Evolutionary conservation across 2,797 vertebrate species (phyloP).

Genomic region (Crax fasciolata): DNA sequence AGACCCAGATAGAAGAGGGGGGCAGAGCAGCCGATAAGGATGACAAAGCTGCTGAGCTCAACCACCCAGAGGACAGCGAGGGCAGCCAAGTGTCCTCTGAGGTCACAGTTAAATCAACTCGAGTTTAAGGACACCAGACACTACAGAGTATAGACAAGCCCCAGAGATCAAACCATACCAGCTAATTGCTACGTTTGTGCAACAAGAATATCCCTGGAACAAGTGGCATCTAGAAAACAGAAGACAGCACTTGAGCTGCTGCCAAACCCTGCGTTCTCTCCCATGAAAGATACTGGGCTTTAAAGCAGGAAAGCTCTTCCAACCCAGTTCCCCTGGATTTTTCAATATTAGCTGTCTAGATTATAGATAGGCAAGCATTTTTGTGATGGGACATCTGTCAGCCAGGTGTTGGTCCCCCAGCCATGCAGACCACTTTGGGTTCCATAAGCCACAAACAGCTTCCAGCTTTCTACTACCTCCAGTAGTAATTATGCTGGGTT

Average conservation of each 20-base stretch:
- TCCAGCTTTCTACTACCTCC: not conserved
- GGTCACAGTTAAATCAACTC: not conserved
- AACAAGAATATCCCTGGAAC: not conserved
- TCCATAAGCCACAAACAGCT: not conserved
- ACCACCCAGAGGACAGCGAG: not conserved
- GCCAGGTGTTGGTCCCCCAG: not conserved
- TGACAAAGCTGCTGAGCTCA: not conserved
- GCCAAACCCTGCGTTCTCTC: not conserved
- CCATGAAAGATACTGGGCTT: not conserved
- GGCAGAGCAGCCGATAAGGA: not conserved
- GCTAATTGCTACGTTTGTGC: not conserved
- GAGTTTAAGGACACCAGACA: not conserved
- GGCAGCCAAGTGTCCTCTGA: not conserved
- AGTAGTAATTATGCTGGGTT: not conserved
- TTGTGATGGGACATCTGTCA: not conserved
- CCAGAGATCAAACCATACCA: not conserved
- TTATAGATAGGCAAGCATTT: not conserved
- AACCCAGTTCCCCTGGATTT: not conserved
- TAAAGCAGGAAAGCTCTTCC: not conserved
- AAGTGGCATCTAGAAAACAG: not conserved
- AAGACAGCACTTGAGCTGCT: not conserved
- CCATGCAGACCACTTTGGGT: not conserved
- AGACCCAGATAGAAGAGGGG: not conserved
- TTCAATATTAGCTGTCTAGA: not conserved
- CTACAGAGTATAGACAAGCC: not conserved